Evolutionary conservation across 2,797 vertebrate species (phyloP).

Genomic region (Apogon talboti): DNA sequence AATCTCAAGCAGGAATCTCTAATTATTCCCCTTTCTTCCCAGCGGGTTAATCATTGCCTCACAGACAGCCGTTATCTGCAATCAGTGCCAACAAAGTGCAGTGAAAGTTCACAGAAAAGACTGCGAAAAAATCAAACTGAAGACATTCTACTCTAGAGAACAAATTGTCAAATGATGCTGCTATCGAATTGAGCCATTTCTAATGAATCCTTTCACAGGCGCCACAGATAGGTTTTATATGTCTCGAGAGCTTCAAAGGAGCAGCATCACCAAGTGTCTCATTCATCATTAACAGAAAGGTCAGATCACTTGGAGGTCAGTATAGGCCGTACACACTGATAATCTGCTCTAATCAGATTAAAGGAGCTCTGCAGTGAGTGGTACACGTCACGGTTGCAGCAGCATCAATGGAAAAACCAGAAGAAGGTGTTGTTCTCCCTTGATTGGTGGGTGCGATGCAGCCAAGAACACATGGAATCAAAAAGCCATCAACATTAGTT

Average conservation of each 20-base stretch:
- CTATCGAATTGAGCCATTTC: background rate
- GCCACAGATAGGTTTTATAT: background rate
- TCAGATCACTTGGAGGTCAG: slow-evolving; percentile 33
- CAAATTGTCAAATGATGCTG: background rate
- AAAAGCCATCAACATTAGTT: background rate
- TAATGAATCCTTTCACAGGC: slow-evolving; percentile 10
- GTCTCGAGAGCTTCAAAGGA: background rate
- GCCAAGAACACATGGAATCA: background rate
- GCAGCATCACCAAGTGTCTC: slow-evolving; percentile 15
- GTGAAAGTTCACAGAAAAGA: slow-evolving; percentile 45
- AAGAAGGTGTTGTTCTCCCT: background rate
- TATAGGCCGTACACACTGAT: slow-evolving; percentile 7
- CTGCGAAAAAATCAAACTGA: slow-evolving; percentile 11
- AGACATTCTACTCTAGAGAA: background rate
- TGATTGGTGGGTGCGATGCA: background rate
- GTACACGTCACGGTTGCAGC: too few relatives aligned
- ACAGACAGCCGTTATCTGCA: slow-evolving; percentile 42
- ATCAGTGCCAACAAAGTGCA: slow-evolving; percentile 51
- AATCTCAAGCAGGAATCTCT: slow-evolving; percentile 46
- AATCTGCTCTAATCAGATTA: slow-evolving; percentile 51
- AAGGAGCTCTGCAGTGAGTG: slow-evolving; percentile 1
- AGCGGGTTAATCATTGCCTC: slow-evolving; percentile 50
- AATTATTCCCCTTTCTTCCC: slow-evolving; percentile 43
- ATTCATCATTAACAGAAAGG: slow-evolving; percentile 34
- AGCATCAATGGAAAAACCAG: background rate